These are phyloP conservation scores for Mugil cephalus DNA, from an alignment of 2,113 vertebrate species.

Conservation along the genomic window DNA sequence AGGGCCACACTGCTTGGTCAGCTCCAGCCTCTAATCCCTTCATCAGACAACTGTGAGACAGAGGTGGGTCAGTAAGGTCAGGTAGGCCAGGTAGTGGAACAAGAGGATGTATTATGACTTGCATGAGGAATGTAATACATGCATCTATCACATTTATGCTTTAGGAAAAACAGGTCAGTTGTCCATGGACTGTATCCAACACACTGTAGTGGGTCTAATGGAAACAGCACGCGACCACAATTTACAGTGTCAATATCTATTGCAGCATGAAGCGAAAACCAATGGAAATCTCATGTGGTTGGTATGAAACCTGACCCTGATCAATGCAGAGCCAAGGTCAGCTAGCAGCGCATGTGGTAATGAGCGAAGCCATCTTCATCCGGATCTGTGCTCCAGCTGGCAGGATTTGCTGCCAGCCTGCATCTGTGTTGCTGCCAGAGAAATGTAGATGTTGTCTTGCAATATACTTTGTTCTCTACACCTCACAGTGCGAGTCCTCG, in stretches of 20 bases:
- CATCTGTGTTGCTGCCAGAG: not conserved
- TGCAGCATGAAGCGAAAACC: constrained; percentile 54
- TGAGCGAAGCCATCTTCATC: constrained; percentile 16
- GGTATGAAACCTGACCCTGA: constrained; percentile 59
- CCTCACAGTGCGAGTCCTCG: constrained; percentile 9
- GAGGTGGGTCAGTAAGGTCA: not conserved
- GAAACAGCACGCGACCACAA: constrained; percentile 42
- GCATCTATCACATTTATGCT: too few relatives aligned
- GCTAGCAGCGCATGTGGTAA: constrained; percentile 20
- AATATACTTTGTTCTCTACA: not conserved
- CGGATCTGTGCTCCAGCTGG: constrained; percentile 33
- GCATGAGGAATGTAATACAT: too few relatives aligned
- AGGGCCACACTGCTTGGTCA: not conserved
- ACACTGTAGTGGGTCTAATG: constrained; percentile 5
- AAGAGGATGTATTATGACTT: not conserved
- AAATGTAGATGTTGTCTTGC: not conserved
- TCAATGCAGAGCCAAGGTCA: constrained; percentile 63
- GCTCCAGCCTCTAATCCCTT: constrained; percentile 51
- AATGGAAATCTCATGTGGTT: constrained; percentile 47
- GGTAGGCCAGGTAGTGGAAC: constrained; percentile 16
- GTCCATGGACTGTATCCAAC: not conserved
- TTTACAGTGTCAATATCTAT: constrained; percentile 47
- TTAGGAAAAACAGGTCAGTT: constrained; percentile 5
- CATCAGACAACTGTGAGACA: constrained; percentile 9
- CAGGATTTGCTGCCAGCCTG: not conserved